Base-by-base conservation (phyloP, 2,888 invertebrate genomes). In the Sinopyrophorus schimmeli region DNA sequence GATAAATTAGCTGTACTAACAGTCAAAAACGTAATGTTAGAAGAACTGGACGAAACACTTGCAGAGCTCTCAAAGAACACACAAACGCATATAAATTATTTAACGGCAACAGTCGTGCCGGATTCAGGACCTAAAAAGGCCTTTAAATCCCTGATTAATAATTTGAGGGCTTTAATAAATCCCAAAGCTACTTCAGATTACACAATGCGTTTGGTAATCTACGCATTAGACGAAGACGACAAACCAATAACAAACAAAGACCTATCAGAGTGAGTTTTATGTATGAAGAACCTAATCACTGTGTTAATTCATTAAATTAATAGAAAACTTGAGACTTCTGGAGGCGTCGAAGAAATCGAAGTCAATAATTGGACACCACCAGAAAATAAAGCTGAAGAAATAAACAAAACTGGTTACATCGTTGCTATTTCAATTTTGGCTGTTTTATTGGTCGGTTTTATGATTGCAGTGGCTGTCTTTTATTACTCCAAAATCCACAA, bases 1-100 rank as follows among this genome's bases (percentile, higher is more conserved):
- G 65, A 67, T 43, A 70, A 77, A 52, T 75, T 79, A 49, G 73
- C 71, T 1, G 73, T 78, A 3, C 53, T 79, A 9, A 75, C 73
- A 10, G 56, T 78, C 12, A 63, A 62, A 60, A 63, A 75, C 55
- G 70, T 72, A 35, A 73, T 76, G 56, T 57, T 76, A 50, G 75
- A 77, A 54, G 70, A 76, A 44, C 73, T 76, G 61, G 53, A 51
- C 15, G 40, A 48, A 32, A 64, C 76, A 47, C 50, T 78, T 35
- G 47, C 58, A 18, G 57, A 66, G 32, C 48, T 78, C 21, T 73
- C 70, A 24, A 58, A 58, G 14, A 63, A 70, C 39, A 63, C 77
- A 2, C 74, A 73, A 9, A 74, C 76, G 54, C 70, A 74, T 49
- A 61, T 79, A n/a, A 75, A 71, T 60, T 60, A 69, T 20, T 63